Conservation (phyloP, 2,113 vertebrate species). For the Stictonetta naevosa region DNA sequence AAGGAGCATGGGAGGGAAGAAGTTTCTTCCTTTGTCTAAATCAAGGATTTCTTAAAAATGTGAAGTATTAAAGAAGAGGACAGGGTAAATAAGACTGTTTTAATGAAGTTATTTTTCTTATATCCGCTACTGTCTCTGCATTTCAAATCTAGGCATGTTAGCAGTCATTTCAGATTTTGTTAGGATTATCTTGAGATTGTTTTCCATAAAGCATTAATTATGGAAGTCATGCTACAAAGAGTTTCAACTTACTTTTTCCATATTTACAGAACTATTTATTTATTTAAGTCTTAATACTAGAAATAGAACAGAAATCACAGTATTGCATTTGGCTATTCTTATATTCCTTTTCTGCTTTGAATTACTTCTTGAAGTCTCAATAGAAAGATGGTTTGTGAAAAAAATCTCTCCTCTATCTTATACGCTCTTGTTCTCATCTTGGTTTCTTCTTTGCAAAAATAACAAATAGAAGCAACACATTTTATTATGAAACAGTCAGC, state of each 20-base stretch:
- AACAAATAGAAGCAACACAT: slow-evolving; percentile 30
- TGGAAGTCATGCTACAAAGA: neutral
- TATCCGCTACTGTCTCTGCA: neutral
- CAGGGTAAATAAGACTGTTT: neutral
- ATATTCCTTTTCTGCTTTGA: neutral
- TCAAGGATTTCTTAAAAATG: neutral
- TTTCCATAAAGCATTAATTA: neutral
- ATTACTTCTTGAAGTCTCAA: slow-evolving; percentile 3
- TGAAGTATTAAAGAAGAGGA: neutral
- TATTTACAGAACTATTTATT: neutral
- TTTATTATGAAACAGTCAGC: neutral
- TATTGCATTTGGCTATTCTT: neutral
- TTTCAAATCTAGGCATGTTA: neutral
- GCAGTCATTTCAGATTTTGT: neutral
- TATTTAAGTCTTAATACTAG: neutral
- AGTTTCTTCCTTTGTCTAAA: neutral
- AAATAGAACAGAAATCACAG: neutral
- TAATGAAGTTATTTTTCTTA: neutral
- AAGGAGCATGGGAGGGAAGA: rapidly evolving
- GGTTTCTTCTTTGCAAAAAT: slow-evolving; percentile 32
- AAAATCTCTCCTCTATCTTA: neutral
- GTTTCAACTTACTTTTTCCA: neutral
- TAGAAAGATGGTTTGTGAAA: neutral
- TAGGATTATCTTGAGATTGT: neutral
- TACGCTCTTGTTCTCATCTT: neutral